Conservation (phyloP, 2,888 invertebrate species). For the Adelognathus sp. region DNA sequence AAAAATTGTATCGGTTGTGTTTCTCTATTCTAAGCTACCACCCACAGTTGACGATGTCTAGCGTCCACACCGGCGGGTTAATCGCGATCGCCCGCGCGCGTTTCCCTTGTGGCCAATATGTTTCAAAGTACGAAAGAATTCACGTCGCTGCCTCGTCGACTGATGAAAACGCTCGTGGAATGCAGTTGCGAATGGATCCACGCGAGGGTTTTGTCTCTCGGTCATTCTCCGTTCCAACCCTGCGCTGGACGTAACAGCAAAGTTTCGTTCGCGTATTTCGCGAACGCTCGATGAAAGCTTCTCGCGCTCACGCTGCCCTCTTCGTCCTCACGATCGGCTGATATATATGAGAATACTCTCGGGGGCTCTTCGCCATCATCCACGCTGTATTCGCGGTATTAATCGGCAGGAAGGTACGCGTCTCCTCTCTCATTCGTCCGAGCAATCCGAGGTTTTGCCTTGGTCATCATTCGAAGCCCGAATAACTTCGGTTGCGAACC, state of each 20-base stretch:
- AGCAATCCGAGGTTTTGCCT: constrained; percentile 12
- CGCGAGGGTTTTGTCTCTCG: constrained; percentile 1
- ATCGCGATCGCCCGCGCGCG: too few species aligned
- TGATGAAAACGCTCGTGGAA: constrained; percentile 11
- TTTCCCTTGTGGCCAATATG: not conserved
- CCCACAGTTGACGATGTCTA: not conserved
- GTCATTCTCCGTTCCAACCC: not conserved
- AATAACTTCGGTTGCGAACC: constrained; percentile 15
- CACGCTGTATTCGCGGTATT: constrained; percentile 31
- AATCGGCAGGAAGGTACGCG: not conserved
- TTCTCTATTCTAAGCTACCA: constrained; percentile 38
- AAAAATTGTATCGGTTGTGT: constrained; percentile 31
- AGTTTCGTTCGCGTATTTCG: constrained; percentile 1
- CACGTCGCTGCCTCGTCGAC: not conserved
- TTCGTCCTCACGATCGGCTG: not conserved
- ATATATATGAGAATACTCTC: not conserved
- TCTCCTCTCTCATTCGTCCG: constrained; percentile 10
- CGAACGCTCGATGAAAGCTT: constrained; percentile 30
- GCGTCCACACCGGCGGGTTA: not conserved
- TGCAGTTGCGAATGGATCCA: constrained; percentile 48
- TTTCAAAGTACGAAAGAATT: not conserved
- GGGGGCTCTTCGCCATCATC: constrained; percentile 21
- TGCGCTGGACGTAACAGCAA: constrained; percentile 18
- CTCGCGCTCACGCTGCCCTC: not conserved
- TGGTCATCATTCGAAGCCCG: constrained; percentile 14